Evolutionary conservation across 2,113 vertebrate genomes (phyloP).

Genomic region (Forbesichthys agassizii): DNA sequence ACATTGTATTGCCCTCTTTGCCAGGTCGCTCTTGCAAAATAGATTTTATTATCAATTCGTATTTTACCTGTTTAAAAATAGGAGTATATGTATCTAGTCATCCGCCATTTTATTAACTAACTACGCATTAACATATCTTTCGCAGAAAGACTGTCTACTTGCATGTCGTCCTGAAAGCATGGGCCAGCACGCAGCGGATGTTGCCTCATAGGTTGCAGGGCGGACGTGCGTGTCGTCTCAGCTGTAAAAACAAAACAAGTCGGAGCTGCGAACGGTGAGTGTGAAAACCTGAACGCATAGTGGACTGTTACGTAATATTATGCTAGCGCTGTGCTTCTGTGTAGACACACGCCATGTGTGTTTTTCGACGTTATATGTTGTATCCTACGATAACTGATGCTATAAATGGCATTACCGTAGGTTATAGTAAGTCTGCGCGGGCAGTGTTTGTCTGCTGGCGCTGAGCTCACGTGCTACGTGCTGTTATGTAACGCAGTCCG

Average conservation of each 20-base stretch:
- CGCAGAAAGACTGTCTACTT: too few relatives aligned
- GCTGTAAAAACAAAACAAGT: constrained; percentile 78
- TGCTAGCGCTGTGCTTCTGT: not conserved
- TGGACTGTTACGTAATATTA: not conserved
- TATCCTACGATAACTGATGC: not conserved
- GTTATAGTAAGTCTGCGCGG: not conserved
- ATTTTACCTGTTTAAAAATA: too few relatives aligned
- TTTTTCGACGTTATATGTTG: not conserved
- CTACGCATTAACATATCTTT: not conserved
- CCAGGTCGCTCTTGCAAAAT: too few relatives aligned
- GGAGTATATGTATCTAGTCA: not conserved
- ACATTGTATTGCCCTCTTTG: too few relatives aligned
- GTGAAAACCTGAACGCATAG: constrained; percentile 11
- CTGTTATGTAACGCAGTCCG: constrained; percentile 64
- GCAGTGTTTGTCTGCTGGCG: constrained; percentile 27
- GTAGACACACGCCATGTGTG: not conserved
- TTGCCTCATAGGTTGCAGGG: constrained; percentile 49
- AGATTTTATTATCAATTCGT: too few relatives aligned
- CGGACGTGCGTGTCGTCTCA: constrained; percentile 70
- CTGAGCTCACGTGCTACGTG: constrained; percentile 43
- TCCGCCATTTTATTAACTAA: not conserved
- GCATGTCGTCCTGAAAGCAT: too few relatives aligned
- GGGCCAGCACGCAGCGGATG: constrained; percentile 18
- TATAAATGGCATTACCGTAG: not conserved
- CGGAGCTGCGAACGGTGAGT: constrained; percentile 75